phyloP scores from a whole-genome alignment of 1,140 invertebrate species.

The Pseudobourletiella spinata region DNA sequence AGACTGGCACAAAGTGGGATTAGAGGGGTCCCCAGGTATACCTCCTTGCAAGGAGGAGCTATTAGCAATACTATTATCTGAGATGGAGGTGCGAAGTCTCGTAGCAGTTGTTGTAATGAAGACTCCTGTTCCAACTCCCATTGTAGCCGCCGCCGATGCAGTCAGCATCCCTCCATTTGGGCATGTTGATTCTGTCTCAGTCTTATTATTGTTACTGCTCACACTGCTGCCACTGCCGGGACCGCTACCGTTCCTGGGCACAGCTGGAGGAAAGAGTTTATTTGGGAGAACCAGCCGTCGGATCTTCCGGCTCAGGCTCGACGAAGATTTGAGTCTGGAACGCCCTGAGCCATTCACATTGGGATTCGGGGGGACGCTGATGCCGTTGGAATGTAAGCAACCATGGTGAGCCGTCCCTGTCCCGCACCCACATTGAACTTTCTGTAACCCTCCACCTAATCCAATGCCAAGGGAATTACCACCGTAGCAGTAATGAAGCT shows the following conservation, averaged over 20 bases:
- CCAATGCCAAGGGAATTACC: too few relatives aligned
- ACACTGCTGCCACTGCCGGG: not conserved
- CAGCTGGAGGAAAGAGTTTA: slow-evolving; percentile 19
- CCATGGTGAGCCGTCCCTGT: not conserved
- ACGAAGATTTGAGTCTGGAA: slow-evolving; percentile 1
- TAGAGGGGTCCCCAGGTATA: not conserved
- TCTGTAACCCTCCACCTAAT: too few relatives aligned
- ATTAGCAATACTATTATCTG: slow-evolving; percentile 30
- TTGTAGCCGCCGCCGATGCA: not conserved
- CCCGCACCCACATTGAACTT: not conserved
- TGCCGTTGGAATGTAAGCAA: not conserved
- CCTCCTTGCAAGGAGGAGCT: not conserved
- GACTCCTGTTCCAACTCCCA: too few relatives aligned
- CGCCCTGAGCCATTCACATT: not conserved
- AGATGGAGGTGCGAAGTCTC: slow-evolving; percentile 26
- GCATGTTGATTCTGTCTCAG: not conserved
- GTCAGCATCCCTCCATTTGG: not conserved
- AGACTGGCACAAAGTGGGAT: slow-evolving; percentile 3
- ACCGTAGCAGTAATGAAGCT: too few relatives aligned
- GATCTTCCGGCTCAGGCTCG: slow-evolving; percentile 24
- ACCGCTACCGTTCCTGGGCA: not conserved
- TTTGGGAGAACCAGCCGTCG: slow-evolving; percentile 25
- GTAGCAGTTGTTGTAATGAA: not conserved
- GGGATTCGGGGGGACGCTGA: not conserved
- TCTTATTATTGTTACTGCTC: not conserved